Evolutionary conservation across 1,140 invertebrate genomes (phyloP).

Genomic region (Drosophila azteca): DNA sequence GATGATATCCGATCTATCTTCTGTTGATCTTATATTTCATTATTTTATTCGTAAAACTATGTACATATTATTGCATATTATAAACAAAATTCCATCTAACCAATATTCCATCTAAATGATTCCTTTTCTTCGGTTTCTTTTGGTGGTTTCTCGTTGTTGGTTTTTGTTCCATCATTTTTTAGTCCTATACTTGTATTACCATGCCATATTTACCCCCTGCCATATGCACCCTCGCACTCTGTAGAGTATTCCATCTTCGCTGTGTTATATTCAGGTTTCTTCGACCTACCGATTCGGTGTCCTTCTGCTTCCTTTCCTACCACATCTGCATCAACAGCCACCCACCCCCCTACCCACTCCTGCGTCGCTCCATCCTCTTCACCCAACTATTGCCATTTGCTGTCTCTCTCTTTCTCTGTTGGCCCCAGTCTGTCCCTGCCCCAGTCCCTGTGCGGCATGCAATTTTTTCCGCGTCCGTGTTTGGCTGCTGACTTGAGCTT

Average conservation of each 20-base stretch:
- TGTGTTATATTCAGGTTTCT: neutral
- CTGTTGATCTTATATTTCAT: no score
- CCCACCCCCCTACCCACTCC: neutral
- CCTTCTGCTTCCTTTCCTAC: conserved; percentile 7
- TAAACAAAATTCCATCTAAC: no score
- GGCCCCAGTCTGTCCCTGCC: conserved; percentile 8
- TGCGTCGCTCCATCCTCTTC: neutral
- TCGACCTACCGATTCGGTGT: conserved; percentile 6
- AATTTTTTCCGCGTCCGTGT: conserved; percentile 50
- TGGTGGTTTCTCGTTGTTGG: no score
- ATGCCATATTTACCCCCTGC: no score
- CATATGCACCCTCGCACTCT: no score
- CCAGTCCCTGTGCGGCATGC: conserved; percentile 33
- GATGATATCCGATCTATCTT: no score
- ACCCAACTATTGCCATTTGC: neutral
- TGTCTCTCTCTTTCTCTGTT: conserved; percentile 38
- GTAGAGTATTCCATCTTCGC: neutral
- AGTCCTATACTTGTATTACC: no score
- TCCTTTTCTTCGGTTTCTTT: no score
- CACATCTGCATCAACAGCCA: neutral
- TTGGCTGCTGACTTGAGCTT: conserved; percentile 58
- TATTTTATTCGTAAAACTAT: no score
- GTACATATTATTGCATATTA: no score
- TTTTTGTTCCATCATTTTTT: no score
- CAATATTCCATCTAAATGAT: no score